Evolutionary conservation across 2,797 vertebrate genomes (phyloP).

Genomic region (Cuculus canorus): DNA sequence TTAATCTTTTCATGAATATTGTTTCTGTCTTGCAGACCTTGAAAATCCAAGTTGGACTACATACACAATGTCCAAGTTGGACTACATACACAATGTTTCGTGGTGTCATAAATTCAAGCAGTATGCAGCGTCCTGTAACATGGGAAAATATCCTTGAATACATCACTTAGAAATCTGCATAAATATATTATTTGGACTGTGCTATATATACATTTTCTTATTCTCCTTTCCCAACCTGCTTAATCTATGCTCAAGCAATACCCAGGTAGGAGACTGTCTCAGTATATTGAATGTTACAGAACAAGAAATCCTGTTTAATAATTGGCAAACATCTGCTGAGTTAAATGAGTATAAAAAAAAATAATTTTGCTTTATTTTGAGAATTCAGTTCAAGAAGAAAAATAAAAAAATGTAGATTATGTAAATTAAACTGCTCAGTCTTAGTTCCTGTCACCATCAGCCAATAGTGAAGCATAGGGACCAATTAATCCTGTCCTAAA

Average conservation of each 20-base stretch:
- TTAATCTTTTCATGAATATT: background rate
- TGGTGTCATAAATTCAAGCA: background rate
- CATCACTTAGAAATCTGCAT: background rate
- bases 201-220: background rate
- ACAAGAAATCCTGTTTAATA: background rate
- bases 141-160: background rate
- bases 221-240: background rate
- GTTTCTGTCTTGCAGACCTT: background rate
- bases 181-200: background rate
- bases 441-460: rapidly evolving
- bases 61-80: background rate
- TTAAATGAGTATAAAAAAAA: background rate
- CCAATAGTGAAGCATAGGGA: background rate
- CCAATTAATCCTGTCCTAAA: background rate
- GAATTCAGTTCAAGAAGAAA: background rate
- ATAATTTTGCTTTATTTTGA: background rate
- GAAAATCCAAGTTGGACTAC: background rate
- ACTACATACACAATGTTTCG: background rate
- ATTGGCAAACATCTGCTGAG: background rate
- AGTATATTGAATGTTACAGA: background rate
- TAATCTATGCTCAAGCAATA: background rate
- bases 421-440: rapidly evolving
- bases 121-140: background rate
- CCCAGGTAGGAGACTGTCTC: rapidly evolving
- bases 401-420: rapidly evolving